These are phyloP conservation scores for Lampropteryx suffumata DNA, from an alignment of 2,888 invertebrate species.

Conservation along the genomic window DNA sequence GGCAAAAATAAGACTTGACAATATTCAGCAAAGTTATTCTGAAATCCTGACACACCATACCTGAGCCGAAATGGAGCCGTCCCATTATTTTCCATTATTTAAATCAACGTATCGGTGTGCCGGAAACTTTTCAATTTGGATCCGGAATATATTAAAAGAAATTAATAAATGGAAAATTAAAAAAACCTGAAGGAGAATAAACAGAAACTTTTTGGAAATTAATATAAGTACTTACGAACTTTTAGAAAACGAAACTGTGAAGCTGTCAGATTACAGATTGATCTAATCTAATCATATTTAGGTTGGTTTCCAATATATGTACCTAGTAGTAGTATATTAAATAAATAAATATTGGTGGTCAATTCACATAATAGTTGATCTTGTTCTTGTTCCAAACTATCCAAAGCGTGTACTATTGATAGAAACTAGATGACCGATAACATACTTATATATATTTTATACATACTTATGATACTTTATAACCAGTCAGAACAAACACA, in stretches of 20 bases:
- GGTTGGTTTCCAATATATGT: too few relatives aligned
- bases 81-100: constrained; percentile 45
- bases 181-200: constrained; percentile 48
- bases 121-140: constrained; percentile 55
- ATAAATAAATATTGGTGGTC: too few relatives aligned
- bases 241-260: constrained; percentile 48
- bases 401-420: too few relatives aligned
- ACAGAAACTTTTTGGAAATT: constrained; percentile 59
- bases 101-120: constrained; percentile 47
- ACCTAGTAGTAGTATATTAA: too few relatives aligned
- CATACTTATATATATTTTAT: too few relatives aligned
- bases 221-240: constrained; percentile 45
- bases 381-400: too few relatives aligned
- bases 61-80: constrained; percentile 22
- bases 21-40: constrained; percentile 18
- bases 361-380: too few relatives aligned
- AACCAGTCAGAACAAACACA: too few relatives aligned
- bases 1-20: constrained; percentile 22
- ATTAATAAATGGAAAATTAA: constrained; percentile 56
- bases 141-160: constrained; percentile 54
- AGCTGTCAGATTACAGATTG: constrained; percentile 27
- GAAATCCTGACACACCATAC: constrained; percentile 21
- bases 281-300: too few relatives aligned
- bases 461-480: too few relatives aligned
- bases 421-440: too few relatives aligned